phyloP scores from a whole-genome alignment of 2,888 invertebrate species.

The Aplocera efformata region DNA sequence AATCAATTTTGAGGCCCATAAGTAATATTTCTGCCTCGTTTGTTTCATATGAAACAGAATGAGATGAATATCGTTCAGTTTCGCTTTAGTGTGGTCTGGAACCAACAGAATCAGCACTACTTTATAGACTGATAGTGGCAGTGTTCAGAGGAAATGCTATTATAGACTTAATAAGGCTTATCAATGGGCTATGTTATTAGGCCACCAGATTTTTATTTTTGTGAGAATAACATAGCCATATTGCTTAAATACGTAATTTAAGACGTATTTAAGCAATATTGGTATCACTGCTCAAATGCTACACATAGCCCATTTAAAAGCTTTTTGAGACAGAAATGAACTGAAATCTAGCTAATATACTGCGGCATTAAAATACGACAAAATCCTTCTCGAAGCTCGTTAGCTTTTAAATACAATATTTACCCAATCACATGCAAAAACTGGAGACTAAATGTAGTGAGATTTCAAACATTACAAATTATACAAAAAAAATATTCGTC shows the following conservation, averaged over 20 bases:
- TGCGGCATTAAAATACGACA: slow-evolving; percentile 4
- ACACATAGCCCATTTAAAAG: no score
- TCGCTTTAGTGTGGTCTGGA: no score
- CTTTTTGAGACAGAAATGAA: neutral
- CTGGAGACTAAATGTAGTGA: slow-evolving; percentile 38
- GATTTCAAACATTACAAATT: slow-evolving; percentile 39
- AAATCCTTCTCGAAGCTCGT: slow-evolving; percentile 12
- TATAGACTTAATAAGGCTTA: slow-evolving; percentile 15
- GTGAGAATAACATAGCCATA: neutral
- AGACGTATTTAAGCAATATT: no score
- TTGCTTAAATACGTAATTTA: no score
- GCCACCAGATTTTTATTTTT: no score
- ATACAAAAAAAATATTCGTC: slow-evolving; percentile 31
- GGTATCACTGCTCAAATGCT: no score
- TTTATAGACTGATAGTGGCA: slow-evolving; percentile 47
- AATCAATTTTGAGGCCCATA: no score
- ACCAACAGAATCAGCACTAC: no score
- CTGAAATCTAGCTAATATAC: slow-evolving; percentile 7
- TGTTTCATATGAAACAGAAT: no score
- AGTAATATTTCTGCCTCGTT: no score
- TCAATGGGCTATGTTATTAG: no score
- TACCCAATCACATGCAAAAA: slow-evolving; percentile 13
- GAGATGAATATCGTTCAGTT: no score
- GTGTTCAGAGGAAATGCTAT: slow-evolving; percentile 46
- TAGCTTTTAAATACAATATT: slow-evolving; percentile 17